Evolutionary conservation across 1,140 invertebrate species (phyloP).

Genomic region (Patella vulgata): DNA sequence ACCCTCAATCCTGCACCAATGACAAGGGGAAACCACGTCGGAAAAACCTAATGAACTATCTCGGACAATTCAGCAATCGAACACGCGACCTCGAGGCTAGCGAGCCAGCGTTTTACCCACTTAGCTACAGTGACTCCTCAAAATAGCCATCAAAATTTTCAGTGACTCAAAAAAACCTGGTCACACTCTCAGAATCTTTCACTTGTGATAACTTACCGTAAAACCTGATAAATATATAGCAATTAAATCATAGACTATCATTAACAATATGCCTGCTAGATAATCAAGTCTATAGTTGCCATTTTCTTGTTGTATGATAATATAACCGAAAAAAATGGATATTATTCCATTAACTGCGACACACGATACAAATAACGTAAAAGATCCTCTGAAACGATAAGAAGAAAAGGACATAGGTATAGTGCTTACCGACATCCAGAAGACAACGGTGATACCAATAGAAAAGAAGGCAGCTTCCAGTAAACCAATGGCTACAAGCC

Average conservation of each 20-base stretch:
- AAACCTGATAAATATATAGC: slow-evolving; percentile 26
- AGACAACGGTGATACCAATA: slow-evolving; percentile 85
- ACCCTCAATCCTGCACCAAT: no score
- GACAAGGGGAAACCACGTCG: no score
- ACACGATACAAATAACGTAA: slow-evolving; percentile 42
- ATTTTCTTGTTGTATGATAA: slow-evolving; percentile 24
- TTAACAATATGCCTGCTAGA: slow-evolving; percentile 34
- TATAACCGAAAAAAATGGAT: slow-evolving; percentile 31
- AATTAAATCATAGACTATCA: slow-evolving; percentile 43
- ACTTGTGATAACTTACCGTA: slow-evolving; percentile 51
- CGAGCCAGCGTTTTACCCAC: no score
- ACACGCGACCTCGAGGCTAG: no score
- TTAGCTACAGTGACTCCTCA: no score
- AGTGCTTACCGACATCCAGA: slow-evolving; percentile 83
- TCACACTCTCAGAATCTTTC: no score
- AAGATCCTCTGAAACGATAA: slow-evolving; percentile 49
- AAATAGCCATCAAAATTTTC: no score
- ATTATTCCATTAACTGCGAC: slow-evolving; percentile 35
- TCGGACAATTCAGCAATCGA: no score
- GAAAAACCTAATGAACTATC: no score
- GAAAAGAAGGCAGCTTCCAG: slow-evolving; percentile 86
- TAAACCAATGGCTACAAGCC: slow-evolving; percentile 82
- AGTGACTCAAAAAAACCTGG: no score
- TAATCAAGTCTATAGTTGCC: slow-evolving; percentile 45
- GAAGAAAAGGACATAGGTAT: not conserved